A percentile compares a stretch with the other conserved stretches of the same genome.
Conservation (phyloP, 2,888 invertebrate species). For the Allolobophora icterica region DNA sequence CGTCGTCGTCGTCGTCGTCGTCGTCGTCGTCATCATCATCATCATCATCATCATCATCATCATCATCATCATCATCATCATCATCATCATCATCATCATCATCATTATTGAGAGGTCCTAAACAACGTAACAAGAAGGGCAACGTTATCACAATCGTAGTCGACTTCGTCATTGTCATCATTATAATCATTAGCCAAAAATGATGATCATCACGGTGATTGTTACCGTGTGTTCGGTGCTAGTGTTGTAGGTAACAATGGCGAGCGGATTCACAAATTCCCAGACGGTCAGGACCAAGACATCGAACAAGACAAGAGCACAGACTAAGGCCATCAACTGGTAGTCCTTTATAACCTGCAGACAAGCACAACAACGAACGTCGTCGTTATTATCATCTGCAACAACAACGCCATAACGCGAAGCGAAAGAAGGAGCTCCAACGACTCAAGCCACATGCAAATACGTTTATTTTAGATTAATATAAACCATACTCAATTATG, state of each 20-base stretch:
- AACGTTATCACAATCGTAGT: neutral
- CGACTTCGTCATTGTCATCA: neutral
- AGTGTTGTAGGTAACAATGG: constrained; percentile 45
- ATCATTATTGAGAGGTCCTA: neutral
- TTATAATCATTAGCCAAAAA: neutral
- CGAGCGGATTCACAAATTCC: constrained; percentile 50
- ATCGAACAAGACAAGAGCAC: constrained; percentile 49
- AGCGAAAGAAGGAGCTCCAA: neutral
- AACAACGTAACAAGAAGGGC: no score
- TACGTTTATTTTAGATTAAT: neutral
- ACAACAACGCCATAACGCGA: neutral
- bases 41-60: no score
- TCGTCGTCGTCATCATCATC: no score
- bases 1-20: no score
- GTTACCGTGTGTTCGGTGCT: constrained; percentile 44
- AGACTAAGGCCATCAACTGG: constrained; percentile 51
- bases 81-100: neutral
- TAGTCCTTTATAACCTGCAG: constrained; percentile 52
- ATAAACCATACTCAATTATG: neutral
- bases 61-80: neutral
- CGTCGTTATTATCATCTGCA: no score
- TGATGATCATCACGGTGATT: neutral
- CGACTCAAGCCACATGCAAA: neutral
- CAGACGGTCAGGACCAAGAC: constrained; percentile 50
- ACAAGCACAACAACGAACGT: neutral